Evolutionary conservation across 2,797 vertebrate genomes (phyloP).

Genomic region (Salmo trutta): DNA sequence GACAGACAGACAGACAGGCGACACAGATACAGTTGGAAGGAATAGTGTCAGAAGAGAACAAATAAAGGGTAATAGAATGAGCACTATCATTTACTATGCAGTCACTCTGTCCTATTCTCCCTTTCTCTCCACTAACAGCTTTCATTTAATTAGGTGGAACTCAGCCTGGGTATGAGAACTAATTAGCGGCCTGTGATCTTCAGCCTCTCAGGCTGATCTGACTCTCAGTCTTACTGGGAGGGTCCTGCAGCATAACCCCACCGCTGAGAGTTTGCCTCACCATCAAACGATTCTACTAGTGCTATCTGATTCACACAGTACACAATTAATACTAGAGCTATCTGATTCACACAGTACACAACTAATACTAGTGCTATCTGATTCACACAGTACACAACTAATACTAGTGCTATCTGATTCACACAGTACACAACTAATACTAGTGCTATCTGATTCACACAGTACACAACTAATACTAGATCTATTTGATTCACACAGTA

Average conservation of each 20-base stretch:
- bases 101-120: slow-evolving; percentile 34
- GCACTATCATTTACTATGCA: slow-evolving; percentile 43
- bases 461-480: no score
- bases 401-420: no score
- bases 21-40: neutral
- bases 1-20: no score
- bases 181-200: slow-evolving; percentile 48
- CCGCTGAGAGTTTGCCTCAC: slow-evolving; percentile 21
- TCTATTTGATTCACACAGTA: no score
- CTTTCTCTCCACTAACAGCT: slow-evolving; percentile 46
- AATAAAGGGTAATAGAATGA: neutral
- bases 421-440: no score
- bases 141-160: slow-evolving; percentile 64
- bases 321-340: no score
- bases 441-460: no score
- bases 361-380: no score
- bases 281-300: slow-evolving; percentile 37
- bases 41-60: neutral
- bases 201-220: slow-evolving; percentile 48
- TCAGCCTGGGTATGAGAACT: slow-evolving; percentile 34
- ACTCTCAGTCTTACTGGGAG: slow-evolving; percentile 44
- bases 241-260: slow-evolving; percentile 46
- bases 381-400: no score
- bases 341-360: no score
- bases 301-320: no score